Evolutionary conservation across 1,140 invertebrate species (phyloP).

Genomic region (Antheraea mylitta): DNA sequence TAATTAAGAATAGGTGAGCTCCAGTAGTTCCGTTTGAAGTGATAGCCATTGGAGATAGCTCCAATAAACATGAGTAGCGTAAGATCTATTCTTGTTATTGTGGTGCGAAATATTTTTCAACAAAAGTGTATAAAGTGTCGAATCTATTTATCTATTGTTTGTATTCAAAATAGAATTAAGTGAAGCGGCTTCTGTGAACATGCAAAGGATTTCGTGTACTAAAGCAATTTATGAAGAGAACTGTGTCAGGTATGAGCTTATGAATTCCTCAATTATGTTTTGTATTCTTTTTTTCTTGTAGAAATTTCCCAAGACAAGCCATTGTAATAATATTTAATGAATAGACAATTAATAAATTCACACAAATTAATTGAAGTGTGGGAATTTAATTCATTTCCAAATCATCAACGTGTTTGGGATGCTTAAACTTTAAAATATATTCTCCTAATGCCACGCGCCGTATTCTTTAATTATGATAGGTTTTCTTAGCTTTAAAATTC

Average conservation of each 20-base stretch:
- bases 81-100: too few species aligned
- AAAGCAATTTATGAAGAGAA: background rate
- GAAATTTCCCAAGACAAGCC: background rate
- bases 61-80: too few species aligned
- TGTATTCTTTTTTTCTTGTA: background rate
- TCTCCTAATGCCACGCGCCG: too few species aligned
- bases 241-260: background rate
- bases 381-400: background rate
- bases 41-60: too few species aligned
- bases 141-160: background rate
- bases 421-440: background rate
- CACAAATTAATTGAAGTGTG: background rate
- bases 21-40: too few species aligned
- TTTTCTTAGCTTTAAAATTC: too few species aligned
- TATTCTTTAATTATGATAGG: too few species aligned
- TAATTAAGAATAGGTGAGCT: too few species aligned
- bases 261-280: conserved; percentile 1
- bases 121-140: background rate
- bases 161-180: background rate
- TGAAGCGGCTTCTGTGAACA: background rate
- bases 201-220: background rate
- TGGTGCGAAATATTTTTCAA: too few species aligned
- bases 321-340: background rate
- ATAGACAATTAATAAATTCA: background rate
- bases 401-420: background rate